Evolutionary conservation across 2,797 vertebrate genomes (phyloP).

Genomic region (Vespertilio murinus): DNA sequence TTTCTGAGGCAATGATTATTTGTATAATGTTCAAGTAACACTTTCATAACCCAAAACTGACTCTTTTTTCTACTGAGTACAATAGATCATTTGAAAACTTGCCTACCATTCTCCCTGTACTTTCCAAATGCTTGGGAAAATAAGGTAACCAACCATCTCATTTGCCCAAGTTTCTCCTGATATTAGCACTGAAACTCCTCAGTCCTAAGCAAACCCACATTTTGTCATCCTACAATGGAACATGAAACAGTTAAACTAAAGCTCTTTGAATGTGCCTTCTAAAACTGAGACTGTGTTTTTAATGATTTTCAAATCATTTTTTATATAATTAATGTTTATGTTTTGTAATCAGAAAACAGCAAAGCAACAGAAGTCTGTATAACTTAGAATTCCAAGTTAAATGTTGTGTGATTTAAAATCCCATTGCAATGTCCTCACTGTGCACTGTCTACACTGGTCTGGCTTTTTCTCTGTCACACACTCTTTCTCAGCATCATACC

Average conservation of each 20-base stretch:
- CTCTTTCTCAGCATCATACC: not conserved
- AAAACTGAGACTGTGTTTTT: not conserved
- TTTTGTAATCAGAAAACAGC: not conserved
- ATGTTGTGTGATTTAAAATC: not conserved
- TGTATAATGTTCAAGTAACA: not conserved
- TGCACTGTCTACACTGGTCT: not conserved
- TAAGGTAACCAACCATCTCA: not conserved
- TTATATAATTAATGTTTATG: not conserved
- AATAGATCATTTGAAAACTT: not conserved
- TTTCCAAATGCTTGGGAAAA: not conserved
- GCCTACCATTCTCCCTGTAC: not conserved
- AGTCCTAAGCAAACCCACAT: not conserved
- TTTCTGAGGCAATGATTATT: constrained; percentile 11
- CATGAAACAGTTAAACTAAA: not conserved
- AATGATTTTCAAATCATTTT: not conserved
- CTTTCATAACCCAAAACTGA: not conserved
- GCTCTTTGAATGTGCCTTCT: not conserved
- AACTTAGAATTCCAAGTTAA: not conserved
- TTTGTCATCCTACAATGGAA: not conserved
- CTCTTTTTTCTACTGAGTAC: not conserved
- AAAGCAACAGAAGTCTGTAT: not conserved
- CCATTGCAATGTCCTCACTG: not conserved
- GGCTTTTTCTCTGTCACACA: not conserved
- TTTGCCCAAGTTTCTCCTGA: not conserved
- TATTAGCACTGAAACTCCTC: not conserved